These are phyloP conservation scores for Drosophila dunni DNA, from an alignment of 1,140 invertebrate species.

Conservation along the genomic window DNA sequence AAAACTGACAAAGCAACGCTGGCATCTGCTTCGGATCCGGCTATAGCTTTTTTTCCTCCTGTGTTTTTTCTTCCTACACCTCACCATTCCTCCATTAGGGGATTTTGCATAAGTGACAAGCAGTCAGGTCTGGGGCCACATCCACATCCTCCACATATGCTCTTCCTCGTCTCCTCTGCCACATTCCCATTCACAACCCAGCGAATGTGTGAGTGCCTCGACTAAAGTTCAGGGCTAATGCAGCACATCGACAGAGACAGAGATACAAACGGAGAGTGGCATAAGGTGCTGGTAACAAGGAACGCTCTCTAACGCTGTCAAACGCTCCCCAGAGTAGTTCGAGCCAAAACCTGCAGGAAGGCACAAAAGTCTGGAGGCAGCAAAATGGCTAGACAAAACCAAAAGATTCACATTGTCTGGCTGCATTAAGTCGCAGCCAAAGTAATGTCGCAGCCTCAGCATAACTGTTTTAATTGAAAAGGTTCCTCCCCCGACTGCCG, in stretches of 20 bases:
- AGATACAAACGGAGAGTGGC: not conserved
- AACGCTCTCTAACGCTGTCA: conserved; percentile 55
- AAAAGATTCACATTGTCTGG: conserved; percentile 21
- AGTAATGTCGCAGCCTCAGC: conserved; percentile 44
- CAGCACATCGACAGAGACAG: conserved; percentile 52
- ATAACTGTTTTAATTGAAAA: conserved; percentile 66
- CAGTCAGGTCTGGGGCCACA: conserved; percentile 17
- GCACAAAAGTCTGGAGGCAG: conserved; percentile 27
- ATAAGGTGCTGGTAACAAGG: conserved; percentile 62
- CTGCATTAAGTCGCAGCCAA: conserved; percentile 54
- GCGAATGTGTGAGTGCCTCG: conserved; percentile 52
- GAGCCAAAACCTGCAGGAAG: conserved; percentile 22
- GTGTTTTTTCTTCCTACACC: conserved; percentile 60
- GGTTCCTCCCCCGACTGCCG: not conserved
- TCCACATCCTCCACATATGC: conserved; percentile 9
- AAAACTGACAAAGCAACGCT: conserved; percentile 45
- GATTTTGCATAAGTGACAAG: conserved; percentile 80
- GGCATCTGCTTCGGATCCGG: conserved; percentile 44
- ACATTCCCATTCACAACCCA: conserved; percentile 33
- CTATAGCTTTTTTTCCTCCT: conserved; percentile 7
- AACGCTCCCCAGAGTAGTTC: conserved; percentile 54
- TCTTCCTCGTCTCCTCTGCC: conserved; percentile 6
- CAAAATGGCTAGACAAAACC: conserved; percentile 2
- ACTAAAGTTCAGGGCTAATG: conserved; percentile 71
- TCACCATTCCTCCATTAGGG: conserved; percentile 69